Evolutionary conservation across 2,797 vertebrate species (phyloP).

Genomic region (Falco columbarius): DNA sequence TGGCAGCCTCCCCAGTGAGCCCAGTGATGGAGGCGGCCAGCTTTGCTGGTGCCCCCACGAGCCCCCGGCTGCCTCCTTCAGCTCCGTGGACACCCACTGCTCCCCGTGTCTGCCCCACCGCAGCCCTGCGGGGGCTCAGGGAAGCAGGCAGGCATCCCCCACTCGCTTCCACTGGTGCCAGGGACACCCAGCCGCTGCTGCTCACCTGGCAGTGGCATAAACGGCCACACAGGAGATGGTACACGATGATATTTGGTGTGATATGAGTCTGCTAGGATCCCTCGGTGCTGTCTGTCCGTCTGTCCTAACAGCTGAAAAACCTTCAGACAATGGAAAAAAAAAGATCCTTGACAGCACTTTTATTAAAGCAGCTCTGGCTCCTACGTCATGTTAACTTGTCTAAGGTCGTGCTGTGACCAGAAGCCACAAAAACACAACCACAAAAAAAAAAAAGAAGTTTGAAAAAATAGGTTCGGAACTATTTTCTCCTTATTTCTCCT

Average conservation of each 20-base stretch:
- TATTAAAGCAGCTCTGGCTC: background rate
- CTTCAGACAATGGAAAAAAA: background rate
- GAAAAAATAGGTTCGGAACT: background rate
- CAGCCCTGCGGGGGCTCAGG: background rate
- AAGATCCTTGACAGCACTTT: background rate
- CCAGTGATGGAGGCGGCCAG: fast-evolving
- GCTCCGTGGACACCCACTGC: background rate
- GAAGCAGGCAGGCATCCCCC: fast-evolving
- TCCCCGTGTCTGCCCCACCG: background rate
- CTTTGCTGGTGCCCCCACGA: background rate
- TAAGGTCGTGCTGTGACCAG: background rate
- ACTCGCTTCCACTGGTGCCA: fast-evolving
- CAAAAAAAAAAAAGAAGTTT: background rate
- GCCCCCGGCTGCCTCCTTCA: background rate
- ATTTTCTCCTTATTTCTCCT: background rate
- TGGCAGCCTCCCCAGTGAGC: background rate
- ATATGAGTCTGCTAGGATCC: background rate
- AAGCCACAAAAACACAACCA: background rate
- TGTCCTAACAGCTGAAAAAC: background rate
- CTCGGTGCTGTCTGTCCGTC: background rate
- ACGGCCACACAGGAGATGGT: background rate
- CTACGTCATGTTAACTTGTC: background rate
- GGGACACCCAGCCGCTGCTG: background rate
- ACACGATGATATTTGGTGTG: background rate
- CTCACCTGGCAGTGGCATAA: background rate